Base-by-base conservation (phyloP, 2,113 vertebrate genomes). In the Peucedramus taeniatus region DNA sequence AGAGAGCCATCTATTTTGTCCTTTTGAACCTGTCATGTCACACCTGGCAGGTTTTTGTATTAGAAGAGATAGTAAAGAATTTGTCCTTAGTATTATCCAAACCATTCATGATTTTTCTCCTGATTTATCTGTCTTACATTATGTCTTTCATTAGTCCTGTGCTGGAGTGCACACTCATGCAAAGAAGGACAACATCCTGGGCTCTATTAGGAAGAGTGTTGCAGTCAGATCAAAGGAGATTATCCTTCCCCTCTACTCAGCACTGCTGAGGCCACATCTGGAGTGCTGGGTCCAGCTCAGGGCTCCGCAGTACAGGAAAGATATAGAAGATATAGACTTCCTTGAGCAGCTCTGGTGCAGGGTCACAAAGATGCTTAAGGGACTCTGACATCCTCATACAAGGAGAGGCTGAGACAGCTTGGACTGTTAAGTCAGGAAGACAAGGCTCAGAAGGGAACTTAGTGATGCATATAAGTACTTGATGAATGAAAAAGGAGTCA, bases 301-400 rank as follows among this genome's bases (percentile, higher is more conserved):
- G 50, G 50, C 51, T 86, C 61, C 20, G 20, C 76, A 56, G 22
- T 22, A 35, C 15, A 47, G 35, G 37, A 53, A 94, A 28, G 66
- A 33, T 47, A 21, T 0, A 0, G 27, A 94, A 28, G 66, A 33
- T 47, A 21, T 0, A 0, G 27, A 30, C 11, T 56, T 79, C 13
- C 21, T 68, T 80, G 39, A 49, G 31, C 31, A 83, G 7, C 22
- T 69, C 65, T 26, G 59, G 15, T 6, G 0, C 31, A 50, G 28
- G 7, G 31, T 72, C 72, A 49, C 26, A 53, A 76, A 71, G 42
- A 26, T 54, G 8, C 18, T 65, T 35, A 27, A 74, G 63, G 40
- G 33, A 26, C 51, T 76, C 42, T 1, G 21, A 31, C 24, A 54
- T 53, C 39, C 70, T 76, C 11, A 5, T 28, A 56, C 13, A 44